phyloP scores from a whole-genome alignment of 1,140 invertebrate genomes.

The Hesperophylax magnus region DNA sequence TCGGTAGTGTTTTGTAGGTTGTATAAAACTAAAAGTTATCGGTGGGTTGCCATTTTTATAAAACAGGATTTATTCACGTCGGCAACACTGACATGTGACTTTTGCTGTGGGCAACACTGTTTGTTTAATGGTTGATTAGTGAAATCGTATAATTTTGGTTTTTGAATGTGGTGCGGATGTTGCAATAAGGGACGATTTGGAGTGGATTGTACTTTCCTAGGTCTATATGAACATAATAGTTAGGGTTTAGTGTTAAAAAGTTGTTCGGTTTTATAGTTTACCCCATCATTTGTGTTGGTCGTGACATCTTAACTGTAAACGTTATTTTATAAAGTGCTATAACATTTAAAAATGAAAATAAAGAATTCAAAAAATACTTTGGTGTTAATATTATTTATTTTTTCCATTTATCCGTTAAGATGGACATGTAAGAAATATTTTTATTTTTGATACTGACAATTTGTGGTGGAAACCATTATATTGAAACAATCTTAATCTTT shows the following conservation, averaged over 20 bases:
- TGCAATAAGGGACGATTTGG: conserved; percentile 23
- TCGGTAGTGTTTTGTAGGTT: conserved; percentile 42
- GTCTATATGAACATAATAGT: conserved; percentile 37
- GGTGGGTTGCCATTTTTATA: conserved; percentile 31
- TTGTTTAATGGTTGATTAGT: background rate
- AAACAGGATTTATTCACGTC: conserved; percentile 35
- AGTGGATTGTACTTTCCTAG: conserved; percentile 45
- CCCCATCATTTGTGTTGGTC: conserved; percentile 49
- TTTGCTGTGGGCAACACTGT: background rate
- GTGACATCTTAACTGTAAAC: conserved; percentile 52
- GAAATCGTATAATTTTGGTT: conserved; percentile 18
- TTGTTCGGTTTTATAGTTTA: conserved; percentile 46
- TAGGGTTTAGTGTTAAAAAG: conserved; percentile 41
- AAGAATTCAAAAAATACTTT: conserved; percentile 39
- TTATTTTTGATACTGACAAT: too few species aligned
- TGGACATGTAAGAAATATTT: too few species aligned
- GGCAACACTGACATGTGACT: conserved; percentile 29
- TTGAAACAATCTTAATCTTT: too few species aligned
- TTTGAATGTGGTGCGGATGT: background rate
- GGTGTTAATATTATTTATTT: background rate
- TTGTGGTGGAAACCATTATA: too few species aligned
- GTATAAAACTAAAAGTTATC: conserved; percentile 31
- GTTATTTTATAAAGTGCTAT: conserved; percentile 54
- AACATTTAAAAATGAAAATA: conserved; percentile 47
- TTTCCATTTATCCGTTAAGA: too few species aligned